Evolutionary conservation across 2,888 invertebrate genomes (phyloP).

Genomic region (Neuroscelio doddi): DNA sequence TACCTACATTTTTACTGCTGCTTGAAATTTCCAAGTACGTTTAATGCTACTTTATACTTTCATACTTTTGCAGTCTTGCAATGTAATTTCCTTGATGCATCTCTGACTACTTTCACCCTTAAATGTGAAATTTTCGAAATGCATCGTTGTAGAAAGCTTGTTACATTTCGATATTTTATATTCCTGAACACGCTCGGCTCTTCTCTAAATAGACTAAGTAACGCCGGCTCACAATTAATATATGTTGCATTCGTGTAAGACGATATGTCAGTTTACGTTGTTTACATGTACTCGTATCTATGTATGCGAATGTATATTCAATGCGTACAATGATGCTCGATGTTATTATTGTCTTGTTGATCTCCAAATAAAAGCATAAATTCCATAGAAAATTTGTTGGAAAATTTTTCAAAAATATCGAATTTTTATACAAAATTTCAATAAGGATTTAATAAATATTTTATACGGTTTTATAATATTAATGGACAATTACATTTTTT

Average conservation of each 20-base stretch:
- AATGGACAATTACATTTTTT: neutral
- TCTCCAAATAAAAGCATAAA: neutral
- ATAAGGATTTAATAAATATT: neutral
- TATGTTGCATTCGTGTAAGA: no score
- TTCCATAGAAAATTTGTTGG: neutral
- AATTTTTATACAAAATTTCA: neutral
- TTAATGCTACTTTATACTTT: no score
- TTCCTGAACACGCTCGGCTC: slow-evolving; percentile 3
- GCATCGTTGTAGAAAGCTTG: neutral
- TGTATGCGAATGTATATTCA: neutral
- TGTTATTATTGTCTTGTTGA: neutral
- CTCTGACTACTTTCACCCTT: neutral
- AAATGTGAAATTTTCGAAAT: neutral
- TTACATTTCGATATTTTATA: no score
- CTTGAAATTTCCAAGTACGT: no score
- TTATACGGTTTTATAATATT: neutral
- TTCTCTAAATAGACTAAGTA: neutral
- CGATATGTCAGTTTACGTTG: neutral
- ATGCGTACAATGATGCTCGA: neutral
- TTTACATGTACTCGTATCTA: neutral
- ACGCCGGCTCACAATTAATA: neutral
- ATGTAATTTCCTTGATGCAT: no score
- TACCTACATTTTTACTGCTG: no score
- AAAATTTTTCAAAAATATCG: neutral
- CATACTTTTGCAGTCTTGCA: no score